A percentile compares a stretch with the other conserved stretches of the same genome.
Conservation (phyloP, 2,888 invertebrate species). For the Loripinus fragilis region DNA sequence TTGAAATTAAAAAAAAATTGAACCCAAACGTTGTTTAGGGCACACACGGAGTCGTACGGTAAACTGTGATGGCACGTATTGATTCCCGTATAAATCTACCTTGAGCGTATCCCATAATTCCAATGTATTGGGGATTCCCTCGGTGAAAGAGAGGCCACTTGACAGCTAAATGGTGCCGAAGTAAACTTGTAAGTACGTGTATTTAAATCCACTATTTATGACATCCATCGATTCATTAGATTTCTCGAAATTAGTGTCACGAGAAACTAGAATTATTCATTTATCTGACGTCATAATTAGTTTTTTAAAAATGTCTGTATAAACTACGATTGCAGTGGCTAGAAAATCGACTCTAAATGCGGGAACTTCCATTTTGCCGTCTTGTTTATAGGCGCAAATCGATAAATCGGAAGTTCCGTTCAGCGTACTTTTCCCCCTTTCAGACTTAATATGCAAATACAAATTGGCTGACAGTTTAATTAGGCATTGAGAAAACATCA, state of each 20-base stretch:
- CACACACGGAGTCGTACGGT: too few species aligned
- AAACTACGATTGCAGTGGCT: constrained; percentile 49
- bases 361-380: constrained; percentile 11
- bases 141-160: constrained; percentile 58
- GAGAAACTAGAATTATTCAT: constrained; percentile 25
- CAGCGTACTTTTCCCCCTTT: neutral
- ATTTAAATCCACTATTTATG: constrained; percentile 43
- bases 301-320: constrained; percentile 26
- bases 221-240: constrained; percentile 35
- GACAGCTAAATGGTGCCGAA: constrained; percentile 37
- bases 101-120: constrained; percentile 34
- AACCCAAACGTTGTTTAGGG: too few species aligned
- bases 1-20: too few species aligned
- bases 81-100: neutral
- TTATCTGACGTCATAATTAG: constrained; percentile 28
- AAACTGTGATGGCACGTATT: neutral
- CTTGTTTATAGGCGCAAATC: neutral
- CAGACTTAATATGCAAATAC: neutral
- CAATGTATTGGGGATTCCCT: constrained; percentile 45
- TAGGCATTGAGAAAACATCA: neutral
- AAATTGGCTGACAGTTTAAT: neutral
- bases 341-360: constrained; percentile 20
- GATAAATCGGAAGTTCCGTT: neutral
- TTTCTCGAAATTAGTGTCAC: constrained; percentile 8
- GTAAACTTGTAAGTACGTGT: constrained; percentile 42